phyloP scores from a whole-genome alignment of 2,797 vertebrate species.

The Fringilla coelebs region DNA sequence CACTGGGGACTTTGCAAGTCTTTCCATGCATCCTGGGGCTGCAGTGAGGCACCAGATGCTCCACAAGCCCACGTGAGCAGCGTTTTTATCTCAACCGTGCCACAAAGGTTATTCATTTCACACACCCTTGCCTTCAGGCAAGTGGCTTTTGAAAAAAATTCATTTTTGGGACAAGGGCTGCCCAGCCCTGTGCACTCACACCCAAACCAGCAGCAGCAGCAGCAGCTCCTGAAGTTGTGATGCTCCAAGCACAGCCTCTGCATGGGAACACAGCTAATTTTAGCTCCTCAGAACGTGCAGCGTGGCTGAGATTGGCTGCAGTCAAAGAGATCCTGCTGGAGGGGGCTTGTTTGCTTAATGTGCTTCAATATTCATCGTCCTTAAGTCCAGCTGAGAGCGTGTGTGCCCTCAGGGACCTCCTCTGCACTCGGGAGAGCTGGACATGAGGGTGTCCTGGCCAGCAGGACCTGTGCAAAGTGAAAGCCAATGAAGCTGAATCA shows the following conservation, averaged over 20 bases:
- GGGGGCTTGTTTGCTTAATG: not conserved
- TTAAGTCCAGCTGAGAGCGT: not conserved
- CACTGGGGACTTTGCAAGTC: not conserved
- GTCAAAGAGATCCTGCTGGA: not conserved
- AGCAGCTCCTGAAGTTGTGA: rapidly evolving
- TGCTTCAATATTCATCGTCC: not conserved
- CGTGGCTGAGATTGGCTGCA: not conserved
- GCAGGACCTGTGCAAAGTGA: not conserved
- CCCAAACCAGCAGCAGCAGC: not conserved
- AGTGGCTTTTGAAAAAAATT: not conserved
- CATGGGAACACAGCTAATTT: not conserved
- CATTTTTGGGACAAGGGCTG: not conserved
- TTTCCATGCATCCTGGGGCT: not conserved
- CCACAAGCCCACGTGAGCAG: not conserved
- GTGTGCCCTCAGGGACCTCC: not conserved
- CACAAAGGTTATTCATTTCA: not conserved
- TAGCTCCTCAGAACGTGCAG: not conserved
- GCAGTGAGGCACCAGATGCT: not conserved
- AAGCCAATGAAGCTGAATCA: not conserved
- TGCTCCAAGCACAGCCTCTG: not conserved
- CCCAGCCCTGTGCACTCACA: not conserved
- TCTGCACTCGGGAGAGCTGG: not conserved
- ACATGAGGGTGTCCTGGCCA: not conserved
- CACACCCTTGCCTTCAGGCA: not conserved
- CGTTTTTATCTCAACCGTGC: rapidly evolving